Evolutionary conservation across 1,140 invertebrate species (phyloP).

Genomic region (Bathynomus jamesi): DNA sequence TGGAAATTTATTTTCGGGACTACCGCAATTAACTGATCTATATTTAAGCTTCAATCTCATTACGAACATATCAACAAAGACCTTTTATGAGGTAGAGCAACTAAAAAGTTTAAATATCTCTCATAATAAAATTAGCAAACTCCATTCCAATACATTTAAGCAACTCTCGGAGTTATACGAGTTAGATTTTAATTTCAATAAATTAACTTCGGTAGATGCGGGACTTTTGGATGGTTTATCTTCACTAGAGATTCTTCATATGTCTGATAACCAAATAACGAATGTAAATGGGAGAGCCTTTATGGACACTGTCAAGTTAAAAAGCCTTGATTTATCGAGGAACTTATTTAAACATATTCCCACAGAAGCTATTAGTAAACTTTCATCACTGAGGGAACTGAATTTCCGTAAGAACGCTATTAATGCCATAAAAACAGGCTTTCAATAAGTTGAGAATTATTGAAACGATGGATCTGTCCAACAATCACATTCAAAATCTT

Average conservation of each 20-base stretch:
- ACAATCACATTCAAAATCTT: constrained; percentile 30
- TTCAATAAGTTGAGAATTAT: constrained; percentile 22
- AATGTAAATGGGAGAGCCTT: constrained; percentile 48
- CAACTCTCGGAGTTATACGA: constrained; percentile 65
- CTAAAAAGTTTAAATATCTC: constrained; percentile 72
- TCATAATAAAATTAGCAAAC: constrained; percentile 52
- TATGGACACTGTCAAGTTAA: constrained; percentile 26
- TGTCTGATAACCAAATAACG: constrained; percentile 64
- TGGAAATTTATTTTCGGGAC: constrained; percentile 58
- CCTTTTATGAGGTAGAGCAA: constrained; percentile 59
- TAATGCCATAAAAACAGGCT: constrained; percentile 14
- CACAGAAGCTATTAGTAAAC: constrained; percentile 55
- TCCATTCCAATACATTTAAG: constrained; percentile 53
- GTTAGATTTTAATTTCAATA: constrained; percentile 67
- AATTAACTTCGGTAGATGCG: constrained; percentile 56
- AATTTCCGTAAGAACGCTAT: constrained; percentile 26
- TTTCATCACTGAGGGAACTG: constrained; percentile 53
- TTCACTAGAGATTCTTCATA: constrained; percentile 64
- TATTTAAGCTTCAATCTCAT: constrained; percentile 35
- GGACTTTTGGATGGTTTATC: constrained; percentile 54
- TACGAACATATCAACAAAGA: constrained; percentile 58
- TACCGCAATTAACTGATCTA: constrained; percentile 60
- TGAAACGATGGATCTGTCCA: constrained; percentile 34
- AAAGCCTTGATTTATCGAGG: constrained; percentile 60
- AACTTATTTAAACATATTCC: constrained; percentile 66